Evolutionary conservation across 2,888 invertebrate species (phyloP).

Genomic region (Torymus tubicola): DNA sequence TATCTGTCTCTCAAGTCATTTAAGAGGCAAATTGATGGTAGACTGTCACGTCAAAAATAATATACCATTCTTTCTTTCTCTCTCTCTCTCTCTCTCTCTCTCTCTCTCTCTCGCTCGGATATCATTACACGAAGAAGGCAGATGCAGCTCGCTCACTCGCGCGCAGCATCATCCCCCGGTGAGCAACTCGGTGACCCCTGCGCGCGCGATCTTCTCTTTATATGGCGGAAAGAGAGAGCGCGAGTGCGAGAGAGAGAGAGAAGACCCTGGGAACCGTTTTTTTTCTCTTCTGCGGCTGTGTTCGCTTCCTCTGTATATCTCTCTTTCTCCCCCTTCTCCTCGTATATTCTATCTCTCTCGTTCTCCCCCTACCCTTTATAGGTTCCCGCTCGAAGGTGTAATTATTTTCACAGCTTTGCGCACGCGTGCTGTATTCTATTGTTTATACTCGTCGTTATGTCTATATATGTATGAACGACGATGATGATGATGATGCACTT

Average conservation of each 20-base stretch:
- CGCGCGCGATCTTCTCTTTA: constrained; percentile 72
- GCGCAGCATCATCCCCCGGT: constrained; percentile 61
- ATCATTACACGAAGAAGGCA: constrained; percentile 73
- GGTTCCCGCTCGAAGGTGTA: constrained; percentile 62
- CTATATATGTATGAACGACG: no score
- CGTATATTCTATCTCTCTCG: not conserved
- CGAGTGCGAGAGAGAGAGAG: no score
- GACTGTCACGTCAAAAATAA: constrained; percentile 64
- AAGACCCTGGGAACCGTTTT: constrained; percentile 74
- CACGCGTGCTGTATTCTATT: constrained; percentile 49
- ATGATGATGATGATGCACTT: constrained; percentile 19
- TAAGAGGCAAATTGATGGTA: constrained; percentile 70
- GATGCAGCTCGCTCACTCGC: constrained; percentile 67
- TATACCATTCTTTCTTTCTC: constrained; percentile 43
- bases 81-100: constrained; percentile 47
- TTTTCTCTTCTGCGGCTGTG: constrained; percentile 57
- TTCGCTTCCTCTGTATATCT: no score
- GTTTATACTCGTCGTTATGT: not conserved
- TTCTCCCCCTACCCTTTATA: constrained; percentile 3
- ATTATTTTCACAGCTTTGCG: constrained; percentile 74
- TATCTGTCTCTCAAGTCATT: constrained; percentile 58
- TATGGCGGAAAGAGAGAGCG: constrained; percentile 32
- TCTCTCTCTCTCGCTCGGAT: no score
- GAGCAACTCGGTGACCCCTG: constrained; percentile 59
- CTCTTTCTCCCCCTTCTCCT: constrained; percentile 15